Base-by-base conservation (phyloP, 1,140 invertebrate genomes). In the Drosophila parvula region DNA sequence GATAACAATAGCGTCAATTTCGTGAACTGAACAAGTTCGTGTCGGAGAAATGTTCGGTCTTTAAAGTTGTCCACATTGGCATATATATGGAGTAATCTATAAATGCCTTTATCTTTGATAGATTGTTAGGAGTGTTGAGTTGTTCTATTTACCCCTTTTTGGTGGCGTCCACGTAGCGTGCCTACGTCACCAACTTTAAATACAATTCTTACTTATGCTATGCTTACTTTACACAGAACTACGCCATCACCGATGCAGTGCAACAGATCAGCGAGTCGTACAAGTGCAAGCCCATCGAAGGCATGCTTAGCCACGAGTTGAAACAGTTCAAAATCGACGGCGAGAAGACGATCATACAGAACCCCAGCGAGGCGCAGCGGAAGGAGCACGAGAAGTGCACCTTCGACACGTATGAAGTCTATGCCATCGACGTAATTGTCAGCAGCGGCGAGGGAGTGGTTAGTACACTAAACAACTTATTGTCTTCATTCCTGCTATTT, bases 281-380 rank as follows among this genome's bases (percentile, higher is more conserved):
- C 93, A 97, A 98, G 79, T 99, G 98, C 93, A 99, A 99, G 93
- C 98, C 99, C 27, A 96, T 99, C 61, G 98, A 99, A 93, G 98
- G 99, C 58, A 99, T 99, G 98, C 93, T 99, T 30, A 99, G 98
- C 80, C 98, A 99, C 93, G 98, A 99, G 91, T 93, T 99, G 50
- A 98, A 98, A 91, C 97, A 98, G 92, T 97, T 98, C 92, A 96
- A 97, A 92, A 99, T 99, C 92, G 98, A 99, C 93, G 99, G 98
- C 27, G 98, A 99, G 81, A 99, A 99, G 93, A 98, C 98, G 16
- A 99, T 99, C 74, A 99, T 99, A 86, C 97, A 98, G 92, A 99
- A 99, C 93, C 99, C 99, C 5, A 98, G 96, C 84, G 99, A 99
- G 92, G 96, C 97, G 50, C 99, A 99, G 92, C 96, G 97, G 79